Base-by-base conservation (phyloP, 2,888 invertebrate species). In the Cataglyphis rosenhaueri region DNA sequence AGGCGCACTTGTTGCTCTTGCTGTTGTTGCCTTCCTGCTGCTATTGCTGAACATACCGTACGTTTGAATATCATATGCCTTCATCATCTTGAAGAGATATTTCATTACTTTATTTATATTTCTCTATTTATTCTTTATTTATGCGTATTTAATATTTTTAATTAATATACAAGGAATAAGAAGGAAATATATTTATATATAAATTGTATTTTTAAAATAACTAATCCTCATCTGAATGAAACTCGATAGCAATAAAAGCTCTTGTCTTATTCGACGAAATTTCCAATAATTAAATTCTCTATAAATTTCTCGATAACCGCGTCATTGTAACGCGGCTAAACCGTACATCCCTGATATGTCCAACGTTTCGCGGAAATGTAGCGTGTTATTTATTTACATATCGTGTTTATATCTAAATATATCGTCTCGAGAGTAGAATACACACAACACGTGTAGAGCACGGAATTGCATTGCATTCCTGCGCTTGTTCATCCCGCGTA, bases 1-100 rank as follows among this genome's bases (percentile, higher is more conserved):
- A 81, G 82, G 81, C 83, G 88, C 87, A 90, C 90, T 89, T 89
- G 89, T 88, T 90, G 89, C 89, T 88, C 85, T 90, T 86, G 82
- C 82, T 86, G 85, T 86, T 90, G 89, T 86, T 89, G 84, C 81
- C 83, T 85, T 84, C 82, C 85, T 84, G 52, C 74, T 76, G 71
- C 79, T 85, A 83, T 84, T 85, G 85, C 83, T 84, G 21, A 81
- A 82, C 82, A 44, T 79, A 73, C 85, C 82, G 65, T 71, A 82
- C 57, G 68, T 52, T 86, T 70, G 82, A 83, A 64, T 70, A 62
- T 35, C 32, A 44, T 21, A 29, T 12, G 18, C 10, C 65, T 55
- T 59, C 25, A 3, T 70, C 29, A 32, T 57, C 57, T 70, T 35
- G 12, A 79, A 12, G 18, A 48, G n/a, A 52, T 52, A 61, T 59